Percentiles rank a stretch among this genome's conserved stretches.
phyloP scores from a whole-genome alignment of 2,113 vertebrate species.

The Silurus meridionalis region DNA sequence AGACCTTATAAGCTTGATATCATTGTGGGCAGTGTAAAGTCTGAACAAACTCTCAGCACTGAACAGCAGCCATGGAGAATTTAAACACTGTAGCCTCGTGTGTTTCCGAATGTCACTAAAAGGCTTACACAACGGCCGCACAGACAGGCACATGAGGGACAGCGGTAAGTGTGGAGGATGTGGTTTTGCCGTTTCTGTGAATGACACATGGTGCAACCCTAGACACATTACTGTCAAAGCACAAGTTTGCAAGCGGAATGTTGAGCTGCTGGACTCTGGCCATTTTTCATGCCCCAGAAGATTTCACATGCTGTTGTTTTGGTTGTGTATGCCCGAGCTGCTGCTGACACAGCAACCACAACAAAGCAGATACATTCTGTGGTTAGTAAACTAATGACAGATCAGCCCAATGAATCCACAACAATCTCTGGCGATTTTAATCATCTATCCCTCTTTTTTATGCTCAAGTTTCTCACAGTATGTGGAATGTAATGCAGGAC shows the following conservation, averaged over 20 bases:
- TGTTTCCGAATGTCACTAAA: neutral
- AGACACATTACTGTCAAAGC: constrained; percentile 23
- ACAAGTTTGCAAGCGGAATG: constrained; percentile 15
- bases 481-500: neutral
- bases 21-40: neutral
- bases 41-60: neutral
- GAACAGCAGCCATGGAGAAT: constrained; percentile 1
- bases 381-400: neutral
- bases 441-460: neutral
- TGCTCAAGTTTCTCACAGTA: neutral
- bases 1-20: neutral
- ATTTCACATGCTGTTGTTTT: constrained; percentile 22
- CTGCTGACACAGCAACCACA: neutral
- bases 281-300: neutral
- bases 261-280: neutral
- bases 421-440: neutral
- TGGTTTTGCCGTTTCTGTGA: constrained; percentile 9
- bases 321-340: neutral
- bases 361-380: neutral
- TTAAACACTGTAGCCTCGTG: neutral
- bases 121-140: neutral
- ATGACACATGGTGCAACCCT: constrained; percentile 14
- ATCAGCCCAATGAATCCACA: neutral
- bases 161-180: neutral
- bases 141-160: neutral